These are phyloP conservation scores for Tridacna gigas DNA, from an alignment of 2,888 invertebrate genomes.

Conservation along the genomic window DNA sequence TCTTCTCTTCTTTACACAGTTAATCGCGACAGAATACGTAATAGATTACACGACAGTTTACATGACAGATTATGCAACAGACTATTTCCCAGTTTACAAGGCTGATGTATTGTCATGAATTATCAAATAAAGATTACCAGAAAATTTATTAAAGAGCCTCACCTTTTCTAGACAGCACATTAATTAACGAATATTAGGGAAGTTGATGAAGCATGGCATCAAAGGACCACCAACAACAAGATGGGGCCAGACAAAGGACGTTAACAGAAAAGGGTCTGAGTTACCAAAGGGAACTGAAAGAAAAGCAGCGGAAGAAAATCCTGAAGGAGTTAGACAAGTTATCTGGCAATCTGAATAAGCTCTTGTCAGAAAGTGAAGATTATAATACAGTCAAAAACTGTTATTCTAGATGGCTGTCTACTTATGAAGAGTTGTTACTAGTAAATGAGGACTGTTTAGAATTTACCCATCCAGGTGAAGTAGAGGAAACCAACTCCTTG, in stretches of 20 bases:
- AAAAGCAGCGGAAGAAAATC: background rate
- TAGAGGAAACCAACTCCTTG: background rate
- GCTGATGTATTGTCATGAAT: no score
- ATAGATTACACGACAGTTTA: background rate
- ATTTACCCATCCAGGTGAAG: background rate
- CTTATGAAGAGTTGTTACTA: background rate
- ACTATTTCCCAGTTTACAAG: no score
- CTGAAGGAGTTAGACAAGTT: background rate
- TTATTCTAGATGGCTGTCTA: background rate
- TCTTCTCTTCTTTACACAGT: no score
- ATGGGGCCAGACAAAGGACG: background rate
- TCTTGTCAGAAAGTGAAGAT: background rate
- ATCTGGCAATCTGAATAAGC: background rate
- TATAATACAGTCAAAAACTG: background rate
- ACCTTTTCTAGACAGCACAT: constrained; percentile 2
- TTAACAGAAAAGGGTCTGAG: constrained; percentile 6
- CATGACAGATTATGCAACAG: no score
- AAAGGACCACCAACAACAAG: background rate
- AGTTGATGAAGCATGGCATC: background rate
- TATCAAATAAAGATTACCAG: no score
- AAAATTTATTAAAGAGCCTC: background rate
- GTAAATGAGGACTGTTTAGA: background rate
- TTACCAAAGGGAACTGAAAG: background rate
- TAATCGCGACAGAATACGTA: background rate
- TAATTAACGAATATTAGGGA: background rate